A percentile compares a stretch with the other conserved stretches of the same genome.
phyloP scores from a whole-genome alignment of 2,797 vertebrate genomes.

The Rhinichthys osculus region DNA sequence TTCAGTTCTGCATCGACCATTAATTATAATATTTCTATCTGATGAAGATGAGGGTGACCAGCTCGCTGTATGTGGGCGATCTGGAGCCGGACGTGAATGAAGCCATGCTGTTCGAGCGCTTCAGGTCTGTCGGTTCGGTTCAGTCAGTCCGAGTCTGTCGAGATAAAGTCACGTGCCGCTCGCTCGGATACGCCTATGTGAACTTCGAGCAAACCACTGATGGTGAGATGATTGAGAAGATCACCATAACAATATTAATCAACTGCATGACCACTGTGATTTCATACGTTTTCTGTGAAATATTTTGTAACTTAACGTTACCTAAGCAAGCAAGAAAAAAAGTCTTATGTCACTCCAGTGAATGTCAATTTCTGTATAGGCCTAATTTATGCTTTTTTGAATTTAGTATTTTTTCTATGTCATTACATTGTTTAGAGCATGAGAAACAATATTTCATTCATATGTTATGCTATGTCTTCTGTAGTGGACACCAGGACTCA shows the following conservation, averaged over 20 bases:
- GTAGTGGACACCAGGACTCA: too few relatives aligned
- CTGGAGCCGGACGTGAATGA: conserved; percentile 89
- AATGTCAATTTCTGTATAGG: not conserved
- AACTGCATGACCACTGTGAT: not conserved
- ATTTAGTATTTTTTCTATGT: too few relatives aligned
- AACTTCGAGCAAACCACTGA: conserved; percentile 91
- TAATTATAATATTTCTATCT: not conserved
- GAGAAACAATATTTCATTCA: too few relatives aligned
- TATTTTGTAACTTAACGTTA: not conserved
- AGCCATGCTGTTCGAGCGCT: conserved; percentile 91
- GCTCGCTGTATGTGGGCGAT: conserved; percentile 88
- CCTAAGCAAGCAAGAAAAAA: not conserved
- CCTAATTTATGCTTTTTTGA: too few relatives aligned
- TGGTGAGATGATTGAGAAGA: conserved; percentile 72
- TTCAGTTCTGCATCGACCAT: too few relatives aligned
- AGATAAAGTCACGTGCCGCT: conserved; percentile 90
- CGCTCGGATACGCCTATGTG: conserved; percentile 90
- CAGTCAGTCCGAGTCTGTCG: conserved; percentile 89
- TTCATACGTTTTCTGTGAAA: not conserved
- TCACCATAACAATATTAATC: not conserved
- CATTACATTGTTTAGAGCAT: not conserved
- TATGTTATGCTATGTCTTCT: too few relatives aligned
- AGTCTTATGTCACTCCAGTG: not conserved
- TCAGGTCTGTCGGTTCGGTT: conserved; percentile 88
- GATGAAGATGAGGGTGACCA: not conserved